Conservation (phyloP, 1,140 invertebrate species). For the Lethrus apterus region DNA sequence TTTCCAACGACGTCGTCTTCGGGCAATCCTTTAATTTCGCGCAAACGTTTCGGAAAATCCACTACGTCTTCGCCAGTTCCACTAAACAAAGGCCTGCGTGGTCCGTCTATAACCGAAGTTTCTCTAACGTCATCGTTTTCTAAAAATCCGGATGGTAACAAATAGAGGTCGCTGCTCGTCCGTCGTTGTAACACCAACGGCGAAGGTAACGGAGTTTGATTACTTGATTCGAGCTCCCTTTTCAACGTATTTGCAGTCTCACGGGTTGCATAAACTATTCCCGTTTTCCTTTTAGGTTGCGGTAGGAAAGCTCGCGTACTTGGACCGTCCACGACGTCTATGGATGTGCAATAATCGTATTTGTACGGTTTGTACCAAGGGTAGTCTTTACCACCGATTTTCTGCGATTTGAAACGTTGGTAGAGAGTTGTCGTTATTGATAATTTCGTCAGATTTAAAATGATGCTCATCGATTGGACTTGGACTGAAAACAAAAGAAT, state of each 20-base stretch:
- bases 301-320: background rate
- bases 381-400: conserved; percentile 59
- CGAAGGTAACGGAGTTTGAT: conserved; percentile 1
- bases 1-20: conserved; percentile 60
- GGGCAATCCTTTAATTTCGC: conserved; percentile 27
- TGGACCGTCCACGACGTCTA: conserved; percentile 12
- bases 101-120: conserved; percentile 21
- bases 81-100: conserved; percentile 14
- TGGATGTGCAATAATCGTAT: conserved; percentile 7
- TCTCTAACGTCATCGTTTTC: conserved; percentile 14
- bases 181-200: conserved; percentile 13
- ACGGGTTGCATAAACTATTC: conserved; percentile 9
- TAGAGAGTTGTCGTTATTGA: conserved; percentile 60
- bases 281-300: background rate
- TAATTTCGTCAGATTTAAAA: conserved; percentile 57
- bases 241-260: conserved; percentile 5
- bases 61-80: conserved; percentile 1
- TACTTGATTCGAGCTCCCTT: conserved; percentile 5
- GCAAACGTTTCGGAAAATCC: background rate
- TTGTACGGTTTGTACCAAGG: conserved; percentile 53
- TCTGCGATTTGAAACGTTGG: conserved; percentile 68
- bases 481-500: conserved; percentile 44
- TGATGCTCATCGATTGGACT: conserved; percentile 55
- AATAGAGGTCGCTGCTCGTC: conserved; percentile 33
- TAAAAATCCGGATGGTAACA: conserved; percentile 21